A percentile compares a stretch with the other conserved stretches of the same genome.
These are phyloP conservation scores for Pyrocoelia pectoralis DNA, from an alignment of 2,888 invertebrate species.

Conservation along the genomic window DNA sequence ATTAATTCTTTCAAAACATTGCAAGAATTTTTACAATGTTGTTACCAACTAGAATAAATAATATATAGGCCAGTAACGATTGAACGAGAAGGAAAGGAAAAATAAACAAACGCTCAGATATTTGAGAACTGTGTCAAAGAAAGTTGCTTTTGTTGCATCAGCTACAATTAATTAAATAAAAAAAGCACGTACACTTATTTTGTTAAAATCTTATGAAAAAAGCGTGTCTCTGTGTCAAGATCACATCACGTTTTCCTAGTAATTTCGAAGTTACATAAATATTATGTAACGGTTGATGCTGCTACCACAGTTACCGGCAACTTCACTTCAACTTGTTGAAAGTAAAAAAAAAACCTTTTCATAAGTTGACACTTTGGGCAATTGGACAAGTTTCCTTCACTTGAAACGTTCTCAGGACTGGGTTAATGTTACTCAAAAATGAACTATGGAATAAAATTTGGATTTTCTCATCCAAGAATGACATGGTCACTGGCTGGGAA, in stretches of 20 bases:
- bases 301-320: background rate
- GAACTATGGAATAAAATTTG: slow-evolving; percentile 13
- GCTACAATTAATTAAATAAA: slow-evolving; percentile 19
- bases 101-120: slow-evolving; percentile 23
- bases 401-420: slow-evolving; percentile 12
- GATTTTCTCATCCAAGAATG: background rate
- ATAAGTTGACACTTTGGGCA: background rate
- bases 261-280: slow-evolving; percentile 18
- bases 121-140: slow-evolving; percentile 24
- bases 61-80: slow-evolving; percentile 18
- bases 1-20: slow-evolving; percentile 11
- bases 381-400: slow-evolving; percentile 12
- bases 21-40: slow-evolving; percentile 18
- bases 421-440: slow-evolving; percentile 22
- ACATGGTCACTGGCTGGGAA: background rate
- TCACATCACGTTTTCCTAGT: slow-evolving; percentile 19
- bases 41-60: slow-evolving; percentile 12
- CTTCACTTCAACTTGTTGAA: background rate
- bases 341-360: slow-evolving; percentile 3
- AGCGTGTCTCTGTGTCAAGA: slow-evolving; percentile 17
- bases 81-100: slow-evolving; percentile 18
- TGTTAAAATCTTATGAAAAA: slow-evolving; percentile 16
- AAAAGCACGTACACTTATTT: slow-evolving; percentile 18
- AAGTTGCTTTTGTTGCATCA: slow-evolving; percentile 24
- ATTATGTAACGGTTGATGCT: slow-evolving; percentile 19